phyloP scores from a whole-genome alignment of 2,797 vertebrate species.

The Chaunax sp. region DNA sequence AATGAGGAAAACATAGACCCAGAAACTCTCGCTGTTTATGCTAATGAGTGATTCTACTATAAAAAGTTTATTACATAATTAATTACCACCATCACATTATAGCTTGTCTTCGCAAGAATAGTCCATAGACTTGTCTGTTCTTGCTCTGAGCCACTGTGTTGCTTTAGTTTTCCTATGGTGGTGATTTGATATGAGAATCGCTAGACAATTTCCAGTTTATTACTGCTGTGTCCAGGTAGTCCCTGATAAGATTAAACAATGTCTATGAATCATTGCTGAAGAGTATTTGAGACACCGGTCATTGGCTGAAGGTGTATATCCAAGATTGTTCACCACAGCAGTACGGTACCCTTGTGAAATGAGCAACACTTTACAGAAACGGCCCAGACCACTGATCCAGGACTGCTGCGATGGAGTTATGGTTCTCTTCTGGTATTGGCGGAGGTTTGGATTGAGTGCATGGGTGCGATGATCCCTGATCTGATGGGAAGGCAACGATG shows the following conservation, averaged over 20 bases:
- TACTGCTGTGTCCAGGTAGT: constrained; percentile 79
- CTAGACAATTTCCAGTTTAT: constrained; percentile 82
- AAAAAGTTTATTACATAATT: constrained; percentile 66
- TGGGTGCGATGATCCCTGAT: constrained; percentile 51
- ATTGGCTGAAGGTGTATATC: constrained; percentile 40
- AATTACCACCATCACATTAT: constrained; percentile 65
- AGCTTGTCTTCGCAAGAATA: constrained; percentile 41
- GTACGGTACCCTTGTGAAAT: constrained; percentile 34
- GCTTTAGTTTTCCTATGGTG: constrained; percentile 67
- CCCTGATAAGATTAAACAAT: constrained; percentile 82
- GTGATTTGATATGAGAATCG: constrained; percentile 77
- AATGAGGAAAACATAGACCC: constrained; percentile 23
- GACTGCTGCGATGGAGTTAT: constrained; percentile 16
- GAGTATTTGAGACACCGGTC: constrained; percentile 58
- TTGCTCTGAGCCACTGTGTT: constrained; percentile 36
- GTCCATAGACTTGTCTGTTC: constrained; percentile 19
- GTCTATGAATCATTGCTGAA: constrained; percentile 74
- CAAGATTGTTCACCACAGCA: constrained; percentile 42
- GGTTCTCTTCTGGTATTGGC: constrained; percentile 34
- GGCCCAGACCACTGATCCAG: constrained; percentile 47
- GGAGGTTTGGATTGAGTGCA: constrained; percentile 20
- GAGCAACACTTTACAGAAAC: constrained; percentile 43
- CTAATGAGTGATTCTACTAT: constrained; percentile 41
- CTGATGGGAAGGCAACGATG: constrained; percentile 50
- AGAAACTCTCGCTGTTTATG: constrained; percentile 19